Evolutionary conservation across 2,888 invertebrate species (phyloP), one percentile per base, ranked within the genome.

Genomic region (Scaptomyza parva): DNA sequence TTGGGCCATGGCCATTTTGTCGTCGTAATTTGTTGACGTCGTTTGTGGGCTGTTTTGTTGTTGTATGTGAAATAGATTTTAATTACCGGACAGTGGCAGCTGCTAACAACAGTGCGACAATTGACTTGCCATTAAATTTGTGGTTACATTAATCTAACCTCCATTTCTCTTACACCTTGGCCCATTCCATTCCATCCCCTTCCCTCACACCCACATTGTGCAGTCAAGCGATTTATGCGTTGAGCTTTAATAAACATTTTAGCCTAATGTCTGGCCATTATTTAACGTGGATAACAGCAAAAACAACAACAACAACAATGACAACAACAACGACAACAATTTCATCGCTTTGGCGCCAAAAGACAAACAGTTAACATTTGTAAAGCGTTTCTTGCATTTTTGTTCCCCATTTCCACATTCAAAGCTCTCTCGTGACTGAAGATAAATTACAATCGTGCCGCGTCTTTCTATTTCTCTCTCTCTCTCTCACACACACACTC

Each of bases 301-400:
- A 20, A 58, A 12, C 47, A 51, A 20, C 37, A 59, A 12, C 47
- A 50, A 28, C 37, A 59, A 65, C 73, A 55, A 58, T 39, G 37
- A 12, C 47, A 50, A 28, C 37, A 59, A 65, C 73, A 55, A 58
- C 50, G 37, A 30, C 39, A 60, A 65, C 70, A 53, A 58, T 88
- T 88, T 82, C 86, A 88, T 72, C 84, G 72, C 72, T 59, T 59
- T 71, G 88, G 88, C 88, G 84, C 88, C 88, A 79, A 88, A 80
- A 84, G 88, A 88, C 87, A 85, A 84, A 83, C 88, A 87, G 85
- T 88, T 88, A 88, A 88, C 84, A 88, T 76, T 82, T 84, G 83
- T 88, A 82, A 87, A 82, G 64, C 71, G 65, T 86, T 84, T 82
- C 67, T 61, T 76, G 80, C 81, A 84, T 77, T 88, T 86, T 66